Evolutionary conservation across 2,113 vertebrate genomes (phyloP).

Genomic region (Cnemophilus loriae): DNA sequence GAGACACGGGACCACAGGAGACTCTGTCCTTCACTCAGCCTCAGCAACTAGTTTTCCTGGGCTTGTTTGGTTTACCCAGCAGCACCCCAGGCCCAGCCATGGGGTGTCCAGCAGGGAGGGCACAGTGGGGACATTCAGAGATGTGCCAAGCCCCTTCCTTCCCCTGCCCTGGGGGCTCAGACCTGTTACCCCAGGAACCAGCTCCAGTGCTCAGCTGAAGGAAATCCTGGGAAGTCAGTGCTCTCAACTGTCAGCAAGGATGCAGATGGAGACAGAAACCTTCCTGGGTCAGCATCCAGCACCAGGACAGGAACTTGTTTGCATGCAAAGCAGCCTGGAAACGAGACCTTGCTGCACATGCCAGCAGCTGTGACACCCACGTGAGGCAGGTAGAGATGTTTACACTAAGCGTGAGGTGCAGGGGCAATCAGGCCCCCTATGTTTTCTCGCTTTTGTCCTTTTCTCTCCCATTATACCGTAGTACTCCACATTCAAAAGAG

Average conservation of each 20-base stretch:
- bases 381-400: not conserved
- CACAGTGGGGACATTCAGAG: not conserved
- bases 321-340: not conserved
- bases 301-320: not conserved
- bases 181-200: not conserved
- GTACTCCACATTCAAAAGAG: not conserved
- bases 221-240: not conserved
- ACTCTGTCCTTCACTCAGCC: not conserved
- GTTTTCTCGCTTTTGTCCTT: not conserved
- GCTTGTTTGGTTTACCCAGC: not conserved
- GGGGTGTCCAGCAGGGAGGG: not conserved
- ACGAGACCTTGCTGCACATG: not conserved
- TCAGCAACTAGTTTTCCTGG: not conserved
- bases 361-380: not conserved
- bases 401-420: fast-evolving
- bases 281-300: not conserved
- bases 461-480: not conserved
- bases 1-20: fast-evolving
- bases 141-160: not conserved
- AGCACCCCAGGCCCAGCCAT: not conserved
- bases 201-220: not conserved
- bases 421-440: fast-evolving
- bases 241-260: fast-evolving
- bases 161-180: not conserved
- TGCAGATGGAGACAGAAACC: not conserved